These are phyloP conservation scores for Leptopilina drosophilae DNA, from an alignment of 2,888 invertebrate species.

Conservation along the genomic window DNA sequence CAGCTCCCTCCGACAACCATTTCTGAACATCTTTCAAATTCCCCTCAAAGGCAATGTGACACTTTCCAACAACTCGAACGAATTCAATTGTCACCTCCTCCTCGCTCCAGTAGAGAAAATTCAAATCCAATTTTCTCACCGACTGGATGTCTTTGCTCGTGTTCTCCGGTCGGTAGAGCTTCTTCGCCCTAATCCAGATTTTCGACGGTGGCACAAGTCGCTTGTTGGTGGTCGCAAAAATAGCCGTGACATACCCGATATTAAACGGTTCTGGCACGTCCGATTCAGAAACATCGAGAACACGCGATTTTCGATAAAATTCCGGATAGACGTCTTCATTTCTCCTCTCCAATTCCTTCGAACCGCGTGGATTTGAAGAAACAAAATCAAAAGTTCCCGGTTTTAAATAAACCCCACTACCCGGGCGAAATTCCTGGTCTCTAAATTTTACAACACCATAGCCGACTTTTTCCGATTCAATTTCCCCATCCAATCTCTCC, in stretches of 20 bases:
- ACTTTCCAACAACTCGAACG: slow-evolving; percentile 83
- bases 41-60: slow-evolving; percentile 83
- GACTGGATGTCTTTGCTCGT: slow-evolving; percentile 80
- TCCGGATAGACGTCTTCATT: slow-evolving; percentile 89
- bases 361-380: slow-evolving; percentile 17
- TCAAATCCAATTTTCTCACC: slow-evolving; percentile 83
- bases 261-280: slow-evolving; percentile 88
- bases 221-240: slow-evolving; percentile 79
- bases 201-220: slow-evolving; percentile 79
- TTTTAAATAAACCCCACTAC: slow-evolving; percentile 84
- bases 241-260: slow-evolving; percentile 84
- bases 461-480: slow-evolving; percentile 56
- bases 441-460: slow-evolving; percentile 80
- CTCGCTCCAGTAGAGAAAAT: slow-evolving; percentile 87
- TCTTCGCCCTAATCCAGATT: slow-evolving; percentile 82
- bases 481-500: slow-evolving; percentile 59
- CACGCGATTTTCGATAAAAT: slow-evolving; percentile 86
- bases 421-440: slow-evolving; percentile 82
- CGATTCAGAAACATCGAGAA: slow-evolving; percentile 71
- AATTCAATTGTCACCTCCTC: slow-evolving; percentile 79
- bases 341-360: slow-evolving; percentile 68
- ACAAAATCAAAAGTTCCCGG: slow-evolving; percentile 82
- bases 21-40: slow-evolving; percentile 80
- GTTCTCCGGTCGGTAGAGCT: slow-evolving; percentile 88
- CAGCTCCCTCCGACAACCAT: slow-evolving; percentile 83